phyloP scores from a whole-genome alignment of 2,888 invertebrate genomes.

The Lottia scabra region DNA sequence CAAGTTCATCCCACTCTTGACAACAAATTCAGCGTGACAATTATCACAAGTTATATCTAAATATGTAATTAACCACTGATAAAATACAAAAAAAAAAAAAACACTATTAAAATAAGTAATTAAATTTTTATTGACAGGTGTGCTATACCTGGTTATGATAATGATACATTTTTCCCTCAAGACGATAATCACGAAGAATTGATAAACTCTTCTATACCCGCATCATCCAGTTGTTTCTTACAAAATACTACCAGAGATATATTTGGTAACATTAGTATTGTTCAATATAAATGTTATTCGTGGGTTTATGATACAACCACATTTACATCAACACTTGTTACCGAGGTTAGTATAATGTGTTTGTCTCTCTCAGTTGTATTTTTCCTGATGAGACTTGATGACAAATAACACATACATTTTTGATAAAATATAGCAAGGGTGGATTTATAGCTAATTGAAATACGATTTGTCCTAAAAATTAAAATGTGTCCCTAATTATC shows the following conservation, averaged over 20 bases:
- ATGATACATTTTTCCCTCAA: background rate
- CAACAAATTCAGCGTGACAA: too few species aligned
- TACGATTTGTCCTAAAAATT: too few species aligned
- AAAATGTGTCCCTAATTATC: too few species aligned
- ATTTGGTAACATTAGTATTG: background rate
- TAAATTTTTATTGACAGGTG: background rate
- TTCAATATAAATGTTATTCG: background rate
- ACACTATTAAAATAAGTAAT: too few species aligned
- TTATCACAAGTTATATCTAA: too few species aligned
- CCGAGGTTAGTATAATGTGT: background rate
- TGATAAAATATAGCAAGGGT: too few species aligned
- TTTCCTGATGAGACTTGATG: too few species aligned
- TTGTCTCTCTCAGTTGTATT: background rate
- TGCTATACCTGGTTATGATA: background rate
- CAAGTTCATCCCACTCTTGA: too few species aligned
- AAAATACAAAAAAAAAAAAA: too few species aligned
- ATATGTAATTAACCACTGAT: too few species aligned
- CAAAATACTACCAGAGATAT: background rate
- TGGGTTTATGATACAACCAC: background rate
- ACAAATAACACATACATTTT: too few species aligned
- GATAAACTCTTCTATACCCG: background rate
- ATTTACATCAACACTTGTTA: background rate
- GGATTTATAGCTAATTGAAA: too few species aligned
- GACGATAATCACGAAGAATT: background rate
- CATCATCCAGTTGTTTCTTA: background rate